phyloP scores from a whole-genome alignment of 2,888 invertebrate species.

The Chironomus tentans region DNA sequence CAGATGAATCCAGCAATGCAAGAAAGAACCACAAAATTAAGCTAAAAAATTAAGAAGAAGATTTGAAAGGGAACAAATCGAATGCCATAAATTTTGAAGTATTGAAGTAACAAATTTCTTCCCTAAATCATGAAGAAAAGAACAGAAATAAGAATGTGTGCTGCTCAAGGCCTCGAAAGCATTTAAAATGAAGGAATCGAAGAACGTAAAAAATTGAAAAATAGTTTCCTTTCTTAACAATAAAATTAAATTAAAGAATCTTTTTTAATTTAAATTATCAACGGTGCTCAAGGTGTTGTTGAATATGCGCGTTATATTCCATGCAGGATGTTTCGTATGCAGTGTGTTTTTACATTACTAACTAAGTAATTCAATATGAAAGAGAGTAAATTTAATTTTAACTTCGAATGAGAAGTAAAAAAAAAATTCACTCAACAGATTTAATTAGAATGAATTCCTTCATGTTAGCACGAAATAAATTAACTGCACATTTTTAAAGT shows the following conservation, averaged over 20 bases:
- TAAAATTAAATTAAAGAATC: constrained; percentile 7
- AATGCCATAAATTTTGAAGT: not conserved
- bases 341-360: no score
- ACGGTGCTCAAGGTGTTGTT: not conserved
- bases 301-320: not conserved
- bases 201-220: constrained; percentile 1
- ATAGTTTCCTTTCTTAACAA: constrained; percentile 10
- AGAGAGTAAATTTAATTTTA: not conserved
- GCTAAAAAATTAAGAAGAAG: not conserved
- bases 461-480: not conserved
- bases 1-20: no score
- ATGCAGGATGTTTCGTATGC: not conserved
- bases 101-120: not conserved
- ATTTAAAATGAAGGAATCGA: not conserved
- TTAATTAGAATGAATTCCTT: not conserved
- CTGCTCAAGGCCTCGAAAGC: not conserved
- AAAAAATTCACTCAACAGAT: not conserved
- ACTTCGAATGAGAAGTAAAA: not conserved
- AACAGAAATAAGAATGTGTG: not conserved
- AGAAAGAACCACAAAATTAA: not conserved
- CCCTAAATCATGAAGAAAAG: not conserved
- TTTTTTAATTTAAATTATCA: constrained; percentile 14
- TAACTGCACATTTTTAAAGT: not conserved
- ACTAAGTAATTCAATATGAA: no score
- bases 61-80: not conserved